Evolutionary conservation across 2,113 vertebrate genomes (phyloP).

Genomic region (Ceyx cyanopectus): DNA sequence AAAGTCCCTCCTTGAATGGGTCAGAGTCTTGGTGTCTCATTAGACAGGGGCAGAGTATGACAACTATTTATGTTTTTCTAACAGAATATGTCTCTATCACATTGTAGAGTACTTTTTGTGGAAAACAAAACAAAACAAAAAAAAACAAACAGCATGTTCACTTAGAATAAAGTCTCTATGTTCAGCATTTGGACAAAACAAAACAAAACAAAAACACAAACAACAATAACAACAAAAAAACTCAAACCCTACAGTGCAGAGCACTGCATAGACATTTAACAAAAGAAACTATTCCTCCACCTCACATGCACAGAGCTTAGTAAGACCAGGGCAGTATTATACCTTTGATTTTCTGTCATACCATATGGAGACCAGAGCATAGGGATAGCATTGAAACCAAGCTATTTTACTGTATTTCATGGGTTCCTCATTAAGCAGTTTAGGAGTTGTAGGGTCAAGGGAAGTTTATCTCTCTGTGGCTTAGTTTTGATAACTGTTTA

Average conservation of each 20-base stretch:
- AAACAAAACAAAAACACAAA: too few relatives aligned
- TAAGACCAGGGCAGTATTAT: background rate
- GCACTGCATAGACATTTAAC: background rate
- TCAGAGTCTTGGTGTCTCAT: background rate
- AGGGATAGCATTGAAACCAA: background rate
- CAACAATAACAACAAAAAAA: background rate
- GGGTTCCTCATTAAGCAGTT: background rate
- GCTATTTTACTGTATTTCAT: background rate
- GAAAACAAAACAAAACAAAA: background rate
- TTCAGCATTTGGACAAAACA: background rate
- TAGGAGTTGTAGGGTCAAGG: background rate
- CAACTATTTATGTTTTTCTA: background rate
- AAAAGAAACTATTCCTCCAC: background rate
- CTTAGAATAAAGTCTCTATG: background rate
- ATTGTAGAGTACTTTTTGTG: background rate
- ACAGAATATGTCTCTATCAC: background rate
- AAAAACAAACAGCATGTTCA: background rate
- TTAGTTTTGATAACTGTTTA: background rate
- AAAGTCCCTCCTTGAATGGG: background rate
- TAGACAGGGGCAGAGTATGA: background rate
- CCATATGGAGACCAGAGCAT: rapidly evolving
- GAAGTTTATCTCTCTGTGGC: background rate
- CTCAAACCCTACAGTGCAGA: background rate
- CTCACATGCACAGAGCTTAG: background rate
- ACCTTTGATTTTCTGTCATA: background rate